phyloP scores from a whole-genome alignment of 2,888 invertebrate genomes.

The Mellilla xanthometata region DNA sequence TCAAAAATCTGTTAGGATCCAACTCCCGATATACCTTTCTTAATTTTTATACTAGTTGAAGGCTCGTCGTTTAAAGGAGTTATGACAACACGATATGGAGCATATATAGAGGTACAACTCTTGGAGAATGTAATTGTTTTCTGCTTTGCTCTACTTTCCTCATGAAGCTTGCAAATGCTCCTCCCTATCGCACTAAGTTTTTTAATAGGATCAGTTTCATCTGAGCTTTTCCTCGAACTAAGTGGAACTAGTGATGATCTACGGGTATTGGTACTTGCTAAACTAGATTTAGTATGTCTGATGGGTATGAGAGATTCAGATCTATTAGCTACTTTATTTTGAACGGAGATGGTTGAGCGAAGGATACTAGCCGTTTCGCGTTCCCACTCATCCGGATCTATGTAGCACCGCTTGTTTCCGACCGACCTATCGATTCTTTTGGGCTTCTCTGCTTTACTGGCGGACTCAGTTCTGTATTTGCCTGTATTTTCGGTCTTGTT shows the following conservation, averaged over 20 bases:
- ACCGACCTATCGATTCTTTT: slow-evolving; percentile 69
- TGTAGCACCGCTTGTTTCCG: slow-evolving; percentile 79
- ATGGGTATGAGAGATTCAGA: slow-evolving; percentile 49
- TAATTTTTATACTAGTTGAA: slow-evolving; percentile 41
- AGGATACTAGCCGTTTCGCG: slow-evolving; percentile 81
- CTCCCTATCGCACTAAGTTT: slow-evolving; percentile 72
- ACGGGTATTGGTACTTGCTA: slow-evolving; percentile 42
- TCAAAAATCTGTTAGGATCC: background rate
- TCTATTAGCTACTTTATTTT: slow-evolving; percentile 59
- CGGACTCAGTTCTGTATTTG: slow-evolving; percentile 73
- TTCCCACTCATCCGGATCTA: slow-evolving; percentile 79
- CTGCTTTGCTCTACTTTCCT: slow-evolving; percentile 57
- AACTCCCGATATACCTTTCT: slow-evolving; percentile 32
- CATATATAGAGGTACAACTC: slow-evolving; percentile 67
- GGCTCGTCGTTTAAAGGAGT: slow-evolving; percentile 61
- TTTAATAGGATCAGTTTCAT: slow-evolving; percentile 61
- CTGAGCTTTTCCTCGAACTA: slow-evolving; percentile 49
- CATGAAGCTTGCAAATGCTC: slow-evolving; percentile 67
- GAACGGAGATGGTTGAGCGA: slow-evolving; percentile 71
- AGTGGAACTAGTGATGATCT: slow-evolving; percentile 48
- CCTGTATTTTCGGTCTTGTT: slow-evolving; percentile 30
- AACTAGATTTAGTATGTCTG: slow-evolving; percentile 62
- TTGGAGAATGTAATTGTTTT: slow-evolving; percentile 66
- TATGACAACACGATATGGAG: slow-evolving; percentile 64
- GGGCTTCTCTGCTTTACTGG: slow-evolving; percentile 61